Base-by-base conservation (phyloP, 2,797 vertebrate genomes). In the Pygocentrus nattereri region DNA sequence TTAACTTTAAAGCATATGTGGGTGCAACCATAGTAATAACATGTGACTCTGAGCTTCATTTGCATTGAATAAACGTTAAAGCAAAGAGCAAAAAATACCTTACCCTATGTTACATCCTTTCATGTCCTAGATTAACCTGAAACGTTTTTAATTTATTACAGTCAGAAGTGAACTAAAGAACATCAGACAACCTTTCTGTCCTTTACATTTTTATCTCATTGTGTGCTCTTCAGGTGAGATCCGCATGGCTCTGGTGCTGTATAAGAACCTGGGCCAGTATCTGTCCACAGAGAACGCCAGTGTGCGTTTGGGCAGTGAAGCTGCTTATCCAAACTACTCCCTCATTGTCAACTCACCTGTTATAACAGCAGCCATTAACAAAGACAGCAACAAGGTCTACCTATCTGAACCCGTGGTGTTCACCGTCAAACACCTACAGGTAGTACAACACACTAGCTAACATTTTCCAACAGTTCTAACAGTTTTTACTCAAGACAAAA, bases 301-400 rank as follows among this genome's bases (percentile, higher is more conserved):
- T 86, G 95, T 99, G 87, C 95, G 96, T 83, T 87, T 99, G 90
- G 95, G 96, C 87, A 94, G 93, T 65, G 97, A 98, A 84, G 95
- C 97, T 0, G 93, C 97, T 90, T 97, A 96, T 0, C 96, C 97
- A 59, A 99, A 99, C 92, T 97, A 98, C 91, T 98, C 98, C 0
- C 95, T 99, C 80, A 99, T 99, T 15, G 98, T 99, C 91, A 99
- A 99, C 91, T 99, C 98, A 3, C 98, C 97, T 0, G 96, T 99
- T 84, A 98, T 99, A 91, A 98, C 96, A 0, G 97, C 97, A 38
- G 97, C 98, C 90, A 98, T 99, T 91, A 99, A 99, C 92, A 99
- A 98, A 91, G 98, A 99, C 90, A 97, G 96, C 93, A 99, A 96
- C 90, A 98, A 98, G 89, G 96, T 99, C 80, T 99, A 99, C 92